Conservation (phyloP, 1,140 invertebrate genomes). For the Bombus polaris region DNA sequence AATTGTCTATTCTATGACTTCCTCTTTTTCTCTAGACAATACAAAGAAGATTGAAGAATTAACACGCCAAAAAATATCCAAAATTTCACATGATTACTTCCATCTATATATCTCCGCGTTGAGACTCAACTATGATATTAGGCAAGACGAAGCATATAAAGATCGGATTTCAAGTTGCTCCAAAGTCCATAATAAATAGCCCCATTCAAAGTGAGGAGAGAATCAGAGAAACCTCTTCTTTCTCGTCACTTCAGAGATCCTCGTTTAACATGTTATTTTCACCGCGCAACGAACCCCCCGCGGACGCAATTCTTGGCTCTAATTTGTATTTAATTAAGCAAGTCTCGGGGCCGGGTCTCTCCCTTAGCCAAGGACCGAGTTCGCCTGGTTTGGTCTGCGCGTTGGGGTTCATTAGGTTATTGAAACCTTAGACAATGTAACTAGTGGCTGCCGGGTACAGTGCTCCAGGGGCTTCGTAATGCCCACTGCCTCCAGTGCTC, state of each 20-base stretch:
- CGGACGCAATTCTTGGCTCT: slow-evolving; percentile 62
- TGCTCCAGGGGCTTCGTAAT: slow-evolving; percentile 78
- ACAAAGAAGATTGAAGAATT: no score
- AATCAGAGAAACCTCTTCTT: slow-evolving; percentile 23
- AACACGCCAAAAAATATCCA: no score
- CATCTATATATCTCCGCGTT: no score
- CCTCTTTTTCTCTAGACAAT: no score
- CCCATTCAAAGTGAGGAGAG: no score
- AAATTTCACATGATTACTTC: no score
- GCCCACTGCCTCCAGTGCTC: slow-evolving; percentile 63
- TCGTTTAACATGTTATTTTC: slow-evolving; percentile 12
- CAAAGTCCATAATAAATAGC: no score
- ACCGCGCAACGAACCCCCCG: background rate
- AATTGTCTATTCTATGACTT: no score
- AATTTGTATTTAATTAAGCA: slow-evolving; percentile 72
- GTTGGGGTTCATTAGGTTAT: slow-evolving; percentile 78
- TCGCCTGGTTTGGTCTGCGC: slow-evolving; percentile 61
- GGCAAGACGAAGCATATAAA: no score
- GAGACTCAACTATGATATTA: no score
- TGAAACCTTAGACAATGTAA: slow-evolving; percentile 79
- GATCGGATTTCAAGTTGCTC: no score
- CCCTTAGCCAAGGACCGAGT: slow-evolving; percentile 53
- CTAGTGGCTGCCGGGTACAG: slow-evolving; percentile 68
- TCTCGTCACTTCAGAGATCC: background rate
- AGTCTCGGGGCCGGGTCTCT: slow-evolving; percentile 44